These are phyloP conservation scores for Microcebus ravelobensis DNA, from an alignment of 2,113 vertebrate genomes.

Conservation along the genomic window DNA sequence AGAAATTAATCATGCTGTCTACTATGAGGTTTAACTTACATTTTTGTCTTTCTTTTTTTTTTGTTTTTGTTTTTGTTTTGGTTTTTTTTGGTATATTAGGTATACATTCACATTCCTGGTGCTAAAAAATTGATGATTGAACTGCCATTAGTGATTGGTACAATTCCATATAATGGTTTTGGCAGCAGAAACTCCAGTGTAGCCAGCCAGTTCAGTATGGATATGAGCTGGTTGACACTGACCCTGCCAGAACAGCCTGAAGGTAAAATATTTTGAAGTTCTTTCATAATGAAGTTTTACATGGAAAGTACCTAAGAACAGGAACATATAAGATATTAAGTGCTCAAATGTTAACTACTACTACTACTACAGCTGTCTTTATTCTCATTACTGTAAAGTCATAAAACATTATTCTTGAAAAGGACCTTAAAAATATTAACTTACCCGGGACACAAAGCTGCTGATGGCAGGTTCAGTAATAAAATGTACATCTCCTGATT, in stretches of 20 bases:
- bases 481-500: not conserved
- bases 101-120: conserved; percentile 92
- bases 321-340: fast-evolving
- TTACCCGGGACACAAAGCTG: not conserved
- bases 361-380: fast-evolving
- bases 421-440: not conserved
- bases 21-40: not conserved
- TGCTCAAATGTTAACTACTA: fast-evolving
- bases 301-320: fast-evolving
- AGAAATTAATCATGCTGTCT: not conserved
- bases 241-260: conserved; percentile 89
- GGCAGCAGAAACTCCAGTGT: conserved; percentile 87
- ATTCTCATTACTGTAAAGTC: not conserved
- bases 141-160: conserved; percentile 91
- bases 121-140: conserved; percentile 90
- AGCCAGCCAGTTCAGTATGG: conserved; percentile 86
- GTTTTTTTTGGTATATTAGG: conserved; percentile 76
- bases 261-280: conserved; percentile 81
- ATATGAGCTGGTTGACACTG: conserved; percentile 88
- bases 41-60: not conserved
- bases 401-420: not conserved
- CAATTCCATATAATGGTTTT: conserved; percentile 87
- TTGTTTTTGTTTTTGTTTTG: not conserved
- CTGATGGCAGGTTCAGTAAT: not conserved
- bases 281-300: fast-evolving